Evolutionary conservation across 2,797 vertebrate genomes (phyloP), one percentile per base, ranked within the genome.

Genomic region (Rhinichthys osculus): DNA sequence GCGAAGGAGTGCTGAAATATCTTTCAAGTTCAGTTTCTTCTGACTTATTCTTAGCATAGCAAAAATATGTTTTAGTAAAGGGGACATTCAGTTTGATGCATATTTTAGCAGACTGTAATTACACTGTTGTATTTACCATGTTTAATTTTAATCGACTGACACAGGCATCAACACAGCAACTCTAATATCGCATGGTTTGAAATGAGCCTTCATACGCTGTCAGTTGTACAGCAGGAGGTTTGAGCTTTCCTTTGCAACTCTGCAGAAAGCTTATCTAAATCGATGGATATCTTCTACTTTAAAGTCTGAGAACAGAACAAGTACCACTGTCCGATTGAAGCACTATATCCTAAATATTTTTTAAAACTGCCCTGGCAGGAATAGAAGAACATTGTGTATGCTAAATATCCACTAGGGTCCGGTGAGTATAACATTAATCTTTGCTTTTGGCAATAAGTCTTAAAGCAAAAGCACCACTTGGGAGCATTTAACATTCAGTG

Each of bases 81-180:
- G 54, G 38, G 44, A 62, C 23, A 62, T 78, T 62, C 21, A 27
- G 40, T 62, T 40, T 42, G 23, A 62, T 78, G 76, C 57, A 62
- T 78, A 78, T 59, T 78, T 42, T 78, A 42, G 52, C 13, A 4
- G 50, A 57, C 50, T 57, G 50, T 57, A 11, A 78, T 57, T 27
- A 78, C 14, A 78, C 52, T 59, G 74, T 27, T 62, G 52, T 13
- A 16, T 57, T 50, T 47, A 78, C 57, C 54, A 42, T 62, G 23
- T 17, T 62, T 59, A 7, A 78, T 62, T 27, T 78, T 3, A 42
- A 59, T 59, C 40, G 33, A 4, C 76, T 70, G 19, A 59, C 11
- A 59, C 35, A 7, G 38, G 62, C 7, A n/a, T 59, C 21, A 76
- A 38, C 74, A 3, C 11, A 44, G 21, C 70, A 42, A 64, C 5